Base-by-base conservation (phyloP, 1,140 invertebrate species). In the Bombus pyrosoma region DNA sequence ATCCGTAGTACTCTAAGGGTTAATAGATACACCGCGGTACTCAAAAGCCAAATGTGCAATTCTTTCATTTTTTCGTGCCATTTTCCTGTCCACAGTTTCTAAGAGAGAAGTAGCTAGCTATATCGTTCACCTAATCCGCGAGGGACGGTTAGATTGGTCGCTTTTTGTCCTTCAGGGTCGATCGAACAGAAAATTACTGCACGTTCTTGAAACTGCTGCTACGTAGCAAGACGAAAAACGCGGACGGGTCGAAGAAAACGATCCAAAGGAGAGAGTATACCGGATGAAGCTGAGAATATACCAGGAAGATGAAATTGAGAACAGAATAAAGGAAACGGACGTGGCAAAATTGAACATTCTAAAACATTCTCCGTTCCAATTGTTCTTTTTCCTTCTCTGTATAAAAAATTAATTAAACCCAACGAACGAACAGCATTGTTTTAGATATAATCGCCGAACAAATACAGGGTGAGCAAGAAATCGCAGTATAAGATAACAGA, bases 111-210 rank as follows among this genome's bases (percentile, higher is more conserved):
- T 78, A 28, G 37, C 62, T 28, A 43, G 85, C 74, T 39, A 74
- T 64, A 62, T 85, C 76, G 32, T 79, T 64, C 64, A 37, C 64
- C 77, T 86, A 85, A 90, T 87, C 78, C 81, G 25, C 59, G 69
- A 57, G 75, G 77, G n/a, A 62, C 53, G 53, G 68, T 68, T 57
- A 41, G 73, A 78, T 76, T 59, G 83, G 25, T 47, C 68, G 47
- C 59, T 90, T 90, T 90, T 90, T 90, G 75, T 85, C 82, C 81
- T 90, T 77, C 73, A 68, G 77, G 64, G 64, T 74, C 85, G 78
- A 90, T 90, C 89, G 89, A 90, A 90, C 86, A 73, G 86, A 89
- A 89, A 89, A 89, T 89, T 89, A 85, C 89, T 39, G 62, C 78
- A 64, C 72, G 76, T 69, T 85, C 87, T 66, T n/a, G 82, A 77